Conservation (phyloP, 2,113 vertebrate genomes). For the Phaethon lepturus region DNA sequence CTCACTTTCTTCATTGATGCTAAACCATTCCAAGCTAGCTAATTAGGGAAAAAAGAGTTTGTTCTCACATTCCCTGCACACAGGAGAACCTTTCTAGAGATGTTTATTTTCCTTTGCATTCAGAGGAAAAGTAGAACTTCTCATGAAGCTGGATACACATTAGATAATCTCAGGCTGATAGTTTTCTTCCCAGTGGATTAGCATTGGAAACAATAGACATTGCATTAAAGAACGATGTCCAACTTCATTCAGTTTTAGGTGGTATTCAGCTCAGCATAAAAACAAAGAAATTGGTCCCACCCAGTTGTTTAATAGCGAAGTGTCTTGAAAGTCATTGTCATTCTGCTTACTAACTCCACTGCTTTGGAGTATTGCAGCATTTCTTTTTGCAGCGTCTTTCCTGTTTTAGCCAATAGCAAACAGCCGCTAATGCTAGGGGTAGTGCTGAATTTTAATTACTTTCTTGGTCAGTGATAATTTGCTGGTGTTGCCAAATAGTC, state of each 20-base stretch:
- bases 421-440: neutral
- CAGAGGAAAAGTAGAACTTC: neutral
- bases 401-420: neutral
- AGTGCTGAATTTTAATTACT: constrained; percentile 38
- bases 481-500: neutral
- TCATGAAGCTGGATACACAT: neutral
- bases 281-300: neutral
- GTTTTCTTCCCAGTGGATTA: neutral
- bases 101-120: neutral
- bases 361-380: neutral
- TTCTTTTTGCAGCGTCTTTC: neutral
- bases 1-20: neutral
- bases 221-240: neutral
- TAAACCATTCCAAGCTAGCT: neutral
- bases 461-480: neutral
- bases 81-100: neutral
- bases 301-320: neutral
- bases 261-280: neutral
- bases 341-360: neutral
- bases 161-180: neutral
- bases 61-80: neutral
- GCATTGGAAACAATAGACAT: neutral
- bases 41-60: neutral
- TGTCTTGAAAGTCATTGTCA: neutral
- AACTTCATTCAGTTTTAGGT: neutral